These are phyloP conservation scores for Corythornis cristatus DNA, from an alignment of 2,113 vertebrate species.

Conservation along the genomic window DNA sequence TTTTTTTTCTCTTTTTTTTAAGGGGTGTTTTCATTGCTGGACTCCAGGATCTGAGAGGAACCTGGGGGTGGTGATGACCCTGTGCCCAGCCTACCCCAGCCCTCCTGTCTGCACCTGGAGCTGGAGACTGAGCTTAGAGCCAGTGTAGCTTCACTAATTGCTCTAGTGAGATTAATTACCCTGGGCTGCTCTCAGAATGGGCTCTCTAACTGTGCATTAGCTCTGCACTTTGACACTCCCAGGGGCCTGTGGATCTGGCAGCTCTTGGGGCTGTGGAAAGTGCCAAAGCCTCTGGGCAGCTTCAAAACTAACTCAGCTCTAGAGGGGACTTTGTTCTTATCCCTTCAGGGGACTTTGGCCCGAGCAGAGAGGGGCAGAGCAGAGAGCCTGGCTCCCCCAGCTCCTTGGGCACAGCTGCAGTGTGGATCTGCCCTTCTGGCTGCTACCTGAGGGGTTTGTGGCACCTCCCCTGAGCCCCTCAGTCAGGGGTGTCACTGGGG, in stretches of 20 bases:
- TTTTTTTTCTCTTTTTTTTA: too few species aligned
- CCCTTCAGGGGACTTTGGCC: background rate
- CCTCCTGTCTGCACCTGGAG: background rate
- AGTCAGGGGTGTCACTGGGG: too few species aligned
- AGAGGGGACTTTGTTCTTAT: background rate
- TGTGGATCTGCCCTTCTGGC: background rate
- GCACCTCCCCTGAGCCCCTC: background rate
- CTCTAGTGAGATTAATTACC: background rate
- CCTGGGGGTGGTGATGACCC: background rate
- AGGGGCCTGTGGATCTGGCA: background rate
- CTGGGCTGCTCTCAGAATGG: background rate
- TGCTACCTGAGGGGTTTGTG: background rate
- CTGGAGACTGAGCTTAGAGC: background rate
- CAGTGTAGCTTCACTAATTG: background rate
- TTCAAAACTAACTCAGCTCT: fast-evolving
- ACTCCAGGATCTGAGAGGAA: background rate
- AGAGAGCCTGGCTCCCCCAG: background rate
- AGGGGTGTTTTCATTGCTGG: background rate
- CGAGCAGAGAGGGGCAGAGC: background rate
- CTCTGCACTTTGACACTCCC: background rate
- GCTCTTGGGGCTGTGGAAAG: background rate
- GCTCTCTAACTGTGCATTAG: conserved; percentile 31
- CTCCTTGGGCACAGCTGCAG: background rate
- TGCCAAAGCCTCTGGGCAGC: background rate
- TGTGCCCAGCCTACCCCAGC: background rate